Evolutionary conservation across 1,140 invertebrate species (phyloP), one percentile per base, ranked within the genome.

Genomic region (Drosophila aff.): DNA sequence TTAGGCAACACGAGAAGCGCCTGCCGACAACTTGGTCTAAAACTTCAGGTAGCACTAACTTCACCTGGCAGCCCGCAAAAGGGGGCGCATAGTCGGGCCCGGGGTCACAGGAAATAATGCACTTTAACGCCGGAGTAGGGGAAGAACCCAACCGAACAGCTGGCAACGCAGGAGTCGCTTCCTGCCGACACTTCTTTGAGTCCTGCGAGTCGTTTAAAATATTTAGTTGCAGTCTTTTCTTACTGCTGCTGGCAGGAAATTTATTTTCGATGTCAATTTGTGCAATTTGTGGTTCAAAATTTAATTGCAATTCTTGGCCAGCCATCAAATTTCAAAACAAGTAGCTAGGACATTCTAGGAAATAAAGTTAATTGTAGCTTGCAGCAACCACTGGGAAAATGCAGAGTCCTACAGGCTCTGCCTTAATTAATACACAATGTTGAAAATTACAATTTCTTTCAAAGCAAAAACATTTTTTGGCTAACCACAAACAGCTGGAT

Each of bases 41-140:
- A 87, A 87, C 84, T 87, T 86, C 65, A 89, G 83, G 76, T 89
- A 87, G 82, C 83, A 83, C 80, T 89, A 89, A 89, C 84, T 89
- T 87, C 77, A 47, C 64, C 81, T 83, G 83, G 80, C 84, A 89
- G 76, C 62, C 62, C 13, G 36, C 64, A 68, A 36, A 28, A 28
- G 16, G 11, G 11, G 8, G 21, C 15, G 18, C 41, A 13, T 21
- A 8, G 31, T 11, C 33, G 9, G 15, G 28, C 40, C 44, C n/a
- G 21, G 21, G 44, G 28, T 52, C 75, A 52, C 58, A 76, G 53
- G 71, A 87, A 82, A 82, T 87, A 82, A 86, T 87, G 83, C 75
- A 86, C 67, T 86, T 57, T 76, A 76, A 79, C 76, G 18, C 44
- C 23, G 18, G 44, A 9, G 66, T 65, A 40, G 33, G 31, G 61